Evolutionary conservation across 2,888 invertebrate species (phyloP).

Genomic region (Drosophila ustulata): DNA sequence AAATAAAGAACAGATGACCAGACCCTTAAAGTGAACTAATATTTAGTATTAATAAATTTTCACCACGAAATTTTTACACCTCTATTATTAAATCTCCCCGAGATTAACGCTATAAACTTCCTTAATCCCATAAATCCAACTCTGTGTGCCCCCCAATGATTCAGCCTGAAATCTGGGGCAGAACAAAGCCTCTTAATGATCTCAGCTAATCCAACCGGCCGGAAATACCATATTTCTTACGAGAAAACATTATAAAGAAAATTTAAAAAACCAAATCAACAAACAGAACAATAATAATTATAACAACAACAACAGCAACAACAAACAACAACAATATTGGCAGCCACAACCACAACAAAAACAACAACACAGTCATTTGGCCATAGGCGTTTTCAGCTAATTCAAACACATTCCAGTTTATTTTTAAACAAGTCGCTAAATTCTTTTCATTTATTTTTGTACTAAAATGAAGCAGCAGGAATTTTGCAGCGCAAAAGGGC

Average conservation of each 20-base stretch:
- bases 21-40: not conserved
- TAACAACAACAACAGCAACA: conserved; percentile 17
- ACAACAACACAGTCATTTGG: conserved; percentile 46
- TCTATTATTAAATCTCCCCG: not conserved
- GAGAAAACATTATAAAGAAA: conserved; percentile 21
- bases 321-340: conserved; percentile 21
- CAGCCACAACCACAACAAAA: conserved; percentile 26
- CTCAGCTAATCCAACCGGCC: conserved; percentile 42
- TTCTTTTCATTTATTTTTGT: conserved; percentile 75
- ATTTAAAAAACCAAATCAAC: conserved; percentile 4
- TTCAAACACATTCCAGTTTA: conserved; percentile 79
- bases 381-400: conserved; percentile 71
- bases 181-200: conserved; percentile 10
- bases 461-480: conserved; percentile 39
- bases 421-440: conserved; percentile 78
- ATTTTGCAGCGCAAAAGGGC: conserved; percentile 49
- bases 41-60: not conserved
- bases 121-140: conserved; percentile 2
- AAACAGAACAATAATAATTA: conserved; percentile 18
- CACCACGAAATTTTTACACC: not conserved
- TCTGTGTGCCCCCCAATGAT: not conserved
- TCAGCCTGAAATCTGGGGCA: conserved; percentile 1
- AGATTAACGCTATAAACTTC: not conserved
- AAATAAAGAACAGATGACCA: not conserved
- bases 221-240: conserved; percentile 58